Base-by-base conservation (phyloP, 2,113 vertebrate species). In the Forbesichthys papilliferus region DNA sequence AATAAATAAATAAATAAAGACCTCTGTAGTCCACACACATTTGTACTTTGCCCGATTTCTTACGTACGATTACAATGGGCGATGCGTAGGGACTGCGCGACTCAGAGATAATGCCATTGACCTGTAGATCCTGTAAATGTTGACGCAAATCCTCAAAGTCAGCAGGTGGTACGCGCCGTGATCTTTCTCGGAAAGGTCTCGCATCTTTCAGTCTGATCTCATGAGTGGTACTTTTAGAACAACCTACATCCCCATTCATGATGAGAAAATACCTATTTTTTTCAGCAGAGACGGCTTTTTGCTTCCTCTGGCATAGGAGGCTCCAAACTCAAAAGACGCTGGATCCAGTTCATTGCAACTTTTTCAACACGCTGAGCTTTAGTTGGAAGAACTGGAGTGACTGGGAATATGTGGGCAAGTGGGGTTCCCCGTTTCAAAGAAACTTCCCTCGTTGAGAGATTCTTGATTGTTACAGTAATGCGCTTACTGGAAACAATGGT, bases 201-300 rank as follows among this genome's bases (percentile, higher is more conserved):
- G 67, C 20, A n/a, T n/a, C n/a, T n/a, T n/a, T n/a, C n/a, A n/a
- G n/a, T n/a, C n/a, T n/a, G n/a, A n/a, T n/a, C n/a, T n/a, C n/a
- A n/a, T n/a, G n/a, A n/a, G 20, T 71, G 3, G 62, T 66, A 18
- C 74, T 76, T 18, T 66, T 71, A 4, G 68, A 71, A 61, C 67
- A 73, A 10, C 71, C 71, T 1, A 74, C 57, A 61, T 67, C 64
- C 64, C 71, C 0, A 67, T 51, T 66, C 57, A 55, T 71, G 68
- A 3, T 1, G 3, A 46, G 66, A 71, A 48, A 71, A 76, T 3
- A 76, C 74, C 34, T 76, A 48, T 11, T 18, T 42, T 47, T 34
- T 56, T 48, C 65, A 6, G 48, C 62, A 56, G 34, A 66, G 20
- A 18, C 9, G 16, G 10, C 48, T 20, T 27, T 74, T 74, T 14